These are phyloP conservation scores for Xylocampa areola DNA, from an alignment of 2,888 invertebrate genomes.

Conservation along the genomic window DNA sequence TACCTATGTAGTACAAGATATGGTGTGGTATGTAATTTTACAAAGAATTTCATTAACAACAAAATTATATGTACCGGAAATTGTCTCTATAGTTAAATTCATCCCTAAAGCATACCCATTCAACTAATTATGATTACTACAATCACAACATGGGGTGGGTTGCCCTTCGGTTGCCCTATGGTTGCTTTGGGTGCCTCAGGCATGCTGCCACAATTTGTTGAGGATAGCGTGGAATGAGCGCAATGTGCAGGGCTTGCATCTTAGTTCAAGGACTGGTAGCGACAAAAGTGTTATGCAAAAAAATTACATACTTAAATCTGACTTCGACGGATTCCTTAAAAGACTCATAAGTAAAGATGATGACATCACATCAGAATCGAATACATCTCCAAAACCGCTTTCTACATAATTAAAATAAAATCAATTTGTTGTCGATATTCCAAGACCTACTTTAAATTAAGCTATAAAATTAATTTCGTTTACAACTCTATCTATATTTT, in stretches of 20 bases:
- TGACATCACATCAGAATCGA: too few species aligned
- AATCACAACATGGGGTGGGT: constrained; percentile 62
- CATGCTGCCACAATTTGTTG: constrained; percentile 75
- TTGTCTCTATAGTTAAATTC: not conserved
- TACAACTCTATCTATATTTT: not conserved
- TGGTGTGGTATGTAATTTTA: too few species aligned
- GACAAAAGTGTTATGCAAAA: constrained; percentile 53
- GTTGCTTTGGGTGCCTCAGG: constrained; percentile 46
- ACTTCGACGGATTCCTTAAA: too few species aligned
- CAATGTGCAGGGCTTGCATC: constrained; percentile 77
- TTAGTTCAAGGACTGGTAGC: constrained; percentile 52
- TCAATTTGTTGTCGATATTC: not conserved
- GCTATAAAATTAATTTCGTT: constrained; percentile 12
- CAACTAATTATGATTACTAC: constrained; percentile 61
- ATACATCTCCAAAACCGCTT: too few species aligned
- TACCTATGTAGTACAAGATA: too few species aligned
- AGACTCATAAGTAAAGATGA: too few species aligned
- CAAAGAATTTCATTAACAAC: too few species aligned
- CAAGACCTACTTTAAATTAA: constrained; percentile 17
- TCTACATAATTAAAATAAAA: too few species aligned
- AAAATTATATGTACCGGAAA: not conserved
- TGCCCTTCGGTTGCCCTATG: constrained; percentile 36
- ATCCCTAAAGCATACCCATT: constrained; percentile 5
- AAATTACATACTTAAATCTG: too few species aligned
- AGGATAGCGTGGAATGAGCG: constrained; percentile 74